Conservation (phyloP, 2,113 vertebrate genomes). For the Vicugna pacos region DNA sequence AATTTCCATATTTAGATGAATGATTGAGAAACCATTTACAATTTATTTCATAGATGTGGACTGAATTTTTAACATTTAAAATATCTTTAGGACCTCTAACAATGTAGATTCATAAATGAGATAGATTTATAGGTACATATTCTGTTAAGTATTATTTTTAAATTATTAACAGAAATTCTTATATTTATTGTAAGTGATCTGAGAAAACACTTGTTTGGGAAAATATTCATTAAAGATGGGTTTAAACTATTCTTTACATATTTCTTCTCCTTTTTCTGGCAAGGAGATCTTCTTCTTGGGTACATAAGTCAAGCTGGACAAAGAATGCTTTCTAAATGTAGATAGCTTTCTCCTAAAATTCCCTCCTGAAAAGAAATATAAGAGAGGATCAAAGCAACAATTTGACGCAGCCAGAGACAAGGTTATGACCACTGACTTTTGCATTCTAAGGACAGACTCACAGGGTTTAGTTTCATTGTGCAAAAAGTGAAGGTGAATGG, state of each 20-base stretch:
- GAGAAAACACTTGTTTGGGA: conserved; percentile 25
- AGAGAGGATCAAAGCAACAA: conserved; percentile 96
- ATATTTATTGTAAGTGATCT: conserved; percentile 55
- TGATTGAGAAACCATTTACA: conserved; percentile 22
- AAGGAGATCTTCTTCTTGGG: conserved; percentile 84
- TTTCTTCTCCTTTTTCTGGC: conserved; percentile 83
- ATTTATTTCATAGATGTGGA: conserved; percentile 27
- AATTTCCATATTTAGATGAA: conserved; percentile 27
- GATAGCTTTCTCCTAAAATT: conserved; percentile 93
- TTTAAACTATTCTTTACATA: conserved; percentile 71
- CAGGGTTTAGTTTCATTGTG: conserved; percentile 79
- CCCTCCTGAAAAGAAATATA: conserved; percentile 97
- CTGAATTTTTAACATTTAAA: conserved; percentile 53
- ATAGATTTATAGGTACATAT: conserved; percentile 21
- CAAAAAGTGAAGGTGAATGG: conserved; percentile 90
- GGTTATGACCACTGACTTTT: conserved; percentile 95
- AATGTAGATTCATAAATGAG: conserved; percentile 48
- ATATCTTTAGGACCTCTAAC: not conserved
- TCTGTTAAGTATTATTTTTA: conserved; percentile 3
- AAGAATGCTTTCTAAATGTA: conserved; percentile 89
- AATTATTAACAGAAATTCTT: conserved; percentile 12
- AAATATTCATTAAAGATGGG: not conserved
- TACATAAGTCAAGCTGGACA: conserved; percentile 83
- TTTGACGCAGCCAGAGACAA: conserved; percentile 95
- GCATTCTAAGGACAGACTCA: conserved; percentile 87